Evolutionary conservation across 1,140 invertebrate genomes (phyloP).

Genomic region (Megalonaias nervosa): DNA sequence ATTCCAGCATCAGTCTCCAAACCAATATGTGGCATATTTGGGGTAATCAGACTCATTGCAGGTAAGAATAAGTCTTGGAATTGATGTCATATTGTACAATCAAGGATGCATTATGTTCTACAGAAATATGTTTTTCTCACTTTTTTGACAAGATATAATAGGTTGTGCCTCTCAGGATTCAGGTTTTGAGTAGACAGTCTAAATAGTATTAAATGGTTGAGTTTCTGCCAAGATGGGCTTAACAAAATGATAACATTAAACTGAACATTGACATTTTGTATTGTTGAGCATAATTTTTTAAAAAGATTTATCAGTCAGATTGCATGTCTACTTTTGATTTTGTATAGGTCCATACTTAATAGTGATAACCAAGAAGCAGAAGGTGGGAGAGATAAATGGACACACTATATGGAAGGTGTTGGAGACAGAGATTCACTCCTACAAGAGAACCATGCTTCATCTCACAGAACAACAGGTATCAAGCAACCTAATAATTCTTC

Average conservation of each 20-base stretch:
- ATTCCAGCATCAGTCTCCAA: slow-evolving; percentile 78
- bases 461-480: slow-evolving; percentile 84
- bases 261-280: background rate
- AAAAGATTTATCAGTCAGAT: background rate
- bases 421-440: slow-evolving; percentile 89
- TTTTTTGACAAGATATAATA: too few relatives aligned
- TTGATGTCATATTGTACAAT: too few relatives aligned
- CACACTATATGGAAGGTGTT: slow-evolving; percentile 89
- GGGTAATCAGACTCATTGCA: slow-evolving; percentile 87
- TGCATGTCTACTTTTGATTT: slow-evolving; percentile 1
- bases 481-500: background rate
- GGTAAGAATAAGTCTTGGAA: slow-evolving; percentile 53
- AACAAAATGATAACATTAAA: background rate
- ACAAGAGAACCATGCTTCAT: slow-evolving; percentile 86
- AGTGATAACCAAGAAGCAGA: slow-evolving; percentile 88
- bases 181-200: too few relatives aligned
- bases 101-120: too few relatives aligned
- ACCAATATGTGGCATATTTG: slow-evolving; percentile 91
- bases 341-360: slow-evolving; percentile 86
- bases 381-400: slow-evolving; percentile 88
- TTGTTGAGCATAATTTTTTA: background rate
- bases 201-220: background rate
- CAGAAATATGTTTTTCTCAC: too few relatives aligned
- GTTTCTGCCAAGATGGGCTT: background rate
- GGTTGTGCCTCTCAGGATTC: too few relatives aligned